Conservation (phyloP, 2,797 vertebrate species). For the Hipposideros larvatus region DNA sequence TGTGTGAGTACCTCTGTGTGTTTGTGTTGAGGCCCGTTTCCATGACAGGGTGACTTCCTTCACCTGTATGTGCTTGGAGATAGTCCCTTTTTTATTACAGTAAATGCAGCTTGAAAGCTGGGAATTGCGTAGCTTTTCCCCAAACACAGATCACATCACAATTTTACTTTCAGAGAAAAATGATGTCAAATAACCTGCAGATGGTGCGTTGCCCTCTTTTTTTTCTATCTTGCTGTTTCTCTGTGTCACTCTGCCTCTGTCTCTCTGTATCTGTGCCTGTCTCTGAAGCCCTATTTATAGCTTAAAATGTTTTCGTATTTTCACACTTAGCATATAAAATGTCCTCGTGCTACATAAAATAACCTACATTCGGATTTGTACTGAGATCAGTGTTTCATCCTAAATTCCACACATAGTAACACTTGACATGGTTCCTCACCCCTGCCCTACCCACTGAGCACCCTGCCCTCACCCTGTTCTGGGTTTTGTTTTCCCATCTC, state of each 20-base stretch:
- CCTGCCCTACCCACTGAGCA: not conserved
- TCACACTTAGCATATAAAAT: slow-evolving; percentile 59
- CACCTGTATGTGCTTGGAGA: slow-evolving; percentile 60
- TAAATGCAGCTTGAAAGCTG: slow-evolving; percentile 76
- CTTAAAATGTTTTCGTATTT: slow-evolving; percentile 58
- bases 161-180: slow-evolving; percentile 81
- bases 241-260: not conserved
- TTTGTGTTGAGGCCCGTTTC: not conserved
- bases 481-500: not conserved
- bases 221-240: not conserved
- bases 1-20: not conserved
- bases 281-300: slow-evolving; percentile 66
- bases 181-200: slow-evolving; percentile 68
- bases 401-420: not conserved
- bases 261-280: not conserved
- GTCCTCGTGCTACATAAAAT: slow-evolving; percentile 28
- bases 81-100: slow-evolving; percentile 65
- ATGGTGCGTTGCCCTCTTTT: slow-evolving; percentile 13
- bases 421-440: not conserved
- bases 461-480: not conserved
- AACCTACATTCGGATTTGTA: not conserved
- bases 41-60: slow-evolving; percentile 35
- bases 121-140: slow-evolving; percentile 59
- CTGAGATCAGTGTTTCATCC: slow-evolving; percentile 51
- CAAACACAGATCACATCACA: slow-evolving; percentile 65